A percentile compares a stretch with the other conserved stretches of the same genome.
Evolutionary conservation across 2,797 vertebrate genomes (phyloP).

Genomic region (Coracias cyanogaster): DNA sequence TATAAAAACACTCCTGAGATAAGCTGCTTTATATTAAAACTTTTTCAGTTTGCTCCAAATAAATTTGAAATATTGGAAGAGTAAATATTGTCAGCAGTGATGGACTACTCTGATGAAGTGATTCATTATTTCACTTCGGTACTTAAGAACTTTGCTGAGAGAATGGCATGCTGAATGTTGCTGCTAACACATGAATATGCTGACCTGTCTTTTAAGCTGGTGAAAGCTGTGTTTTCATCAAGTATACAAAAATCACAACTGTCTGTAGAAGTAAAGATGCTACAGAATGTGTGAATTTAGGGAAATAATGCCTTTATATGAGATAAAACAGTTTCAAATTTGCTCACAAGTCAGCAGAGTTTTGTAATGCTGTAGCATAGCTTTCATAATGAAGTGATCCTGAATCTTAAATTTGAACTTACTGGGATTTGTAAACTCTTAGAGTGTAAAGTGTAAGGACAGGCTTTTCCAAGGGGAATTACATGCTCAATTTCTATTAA

Average conservation of each 20-base stretch:
- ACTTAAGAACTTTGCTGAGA: background rate
- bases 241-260: background rate
- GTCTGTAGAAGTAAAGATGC: background rate
- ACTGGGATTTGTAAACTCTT: constrained; percentile 25
- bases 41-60: background rate
- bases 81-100: background rate
- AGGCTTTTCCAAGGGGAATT: constrained; percentile 19
- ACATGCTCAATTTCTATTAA: background rate
- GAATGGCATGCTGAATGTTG: background rate
- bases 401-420: background rate
- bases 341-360: background rate
- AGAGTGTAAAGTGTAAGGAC: background rate
- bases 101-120: background rate
- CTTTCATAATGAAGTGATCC: constrained; percentile 5
- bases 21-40: background rate
- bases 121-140: background rate
- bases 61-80: background rate
- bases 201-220: background rate
- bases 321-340: background rate
- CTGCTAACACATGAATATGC: background rate
- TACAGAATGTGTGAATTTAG: background rate
- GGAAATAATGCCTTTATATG: background rate
- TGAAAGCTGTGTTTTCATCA: background rate
- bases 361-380: background rate
- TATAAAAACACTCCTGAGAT: background rate